Conservation (phyloP, 2,888 invertebrate species). For the Dasysyrphus tricinctus region DNA sequence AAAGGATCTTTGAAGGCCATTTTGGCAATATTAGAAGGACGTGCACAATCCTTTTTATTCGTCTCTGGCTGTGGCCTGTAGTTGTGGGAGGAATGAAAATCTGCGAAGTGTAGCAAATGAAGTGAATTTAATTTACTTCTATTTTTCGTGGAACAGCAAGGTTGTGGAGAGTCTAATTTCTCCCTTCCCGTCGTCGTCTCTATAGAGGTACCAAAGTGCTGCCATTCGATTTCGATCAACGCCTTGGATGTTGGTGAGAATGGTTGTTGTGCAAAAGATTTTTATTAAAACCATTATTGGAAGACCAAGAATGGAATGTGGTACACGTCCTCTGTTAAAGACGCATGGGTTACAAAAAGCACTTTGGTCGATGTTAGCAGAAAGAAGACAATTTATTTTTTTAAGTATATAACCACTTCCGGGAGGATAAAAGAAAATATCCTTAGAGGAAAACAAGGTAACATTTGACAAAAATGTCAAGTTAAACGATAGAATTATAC, state of each 20-base stretch:
- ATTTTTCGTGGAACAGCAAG: not conserved
- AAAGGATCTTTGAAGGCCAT: conserved; percentile 61
- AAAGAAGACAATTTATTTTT: conserved; percentile 59
- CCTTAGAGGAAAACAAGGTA: too few species aligned
- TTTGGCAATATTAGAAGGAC: conserved; percentile 54
- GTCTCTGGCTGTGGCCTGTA: conserved; percentile 27
- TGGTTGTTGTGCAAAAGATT: conserved; percentile 62
- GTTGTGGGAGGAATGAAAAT: not conserved
- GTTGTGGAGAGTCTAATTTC: too few species aligned
- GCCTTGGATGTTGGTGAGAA: conserved; percentile 59
- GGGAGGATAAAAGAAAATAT: too few species aligned
- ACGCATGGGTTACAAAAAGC: not conserved
- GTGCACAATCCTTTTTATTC: conserved; percentile 58
- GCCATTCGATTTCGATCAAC: conserved; percentile 51
- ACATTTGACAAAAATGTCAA: too few species aligned
- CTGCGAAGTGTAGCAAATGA: conserved; percentile 60
- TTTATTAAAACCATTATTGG: conserved; percentile 65
- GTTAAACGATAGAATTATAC: too few species aligned
- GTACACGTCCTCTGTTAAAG: not conserved
- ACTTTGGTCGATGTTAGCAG: conserved; percentile 28
- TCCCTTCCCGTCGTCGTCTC: too few species aligned
- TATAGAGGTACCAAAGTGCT: conserved; percentile 40
- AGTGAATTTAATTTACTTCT: conserved; percentile 70
- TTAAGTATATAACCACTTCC: not conserved
- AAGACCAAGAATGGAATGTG: conserved; percentile 27